These are phyloP conservation scores for Chloroceryle amazona DNA, from an alignment of 2,797 vertebrate species.

Conservation along the genomic window DNA sequence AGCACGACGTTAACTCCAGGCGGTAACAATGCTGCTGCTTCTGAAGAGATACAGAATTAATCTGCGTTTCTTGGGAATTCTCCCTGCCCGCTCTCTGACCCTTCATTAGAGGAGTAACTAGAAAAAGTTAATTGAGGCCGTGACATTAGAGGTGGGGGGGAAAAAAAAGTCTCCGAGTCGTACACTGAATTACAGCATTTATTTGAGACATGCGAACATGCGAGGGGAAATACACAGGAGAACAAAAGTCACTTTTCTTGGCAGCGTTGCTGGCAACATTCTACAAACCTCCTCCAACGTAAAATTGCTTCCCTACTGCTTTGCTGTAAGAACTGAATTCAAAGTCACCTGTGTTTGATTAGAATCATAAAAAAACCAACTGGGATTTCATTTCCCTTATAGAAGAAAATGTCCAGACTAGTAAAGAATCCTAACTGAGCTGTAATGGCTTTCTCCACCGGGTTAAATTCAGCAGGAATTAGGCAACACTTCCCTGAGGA, in stretches of 20 bases:
- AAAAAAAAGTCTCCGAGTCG: neutral
- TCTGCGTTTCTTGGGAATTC: neutral
- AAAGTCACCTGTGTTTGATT: neutral
- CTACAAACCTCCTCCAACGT: neutral
- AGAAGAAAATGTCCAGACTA: neutral
- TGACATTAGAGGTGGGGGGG: too few species aligned
- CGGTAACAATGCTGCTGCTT: accelerated
- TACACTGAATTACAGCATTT: neutral
- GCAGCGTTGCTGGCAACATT: neutral
- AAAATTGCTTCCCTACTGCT: neutral
- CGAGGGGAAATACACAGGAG: neutral
- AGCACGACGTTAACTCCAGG: accelerated
- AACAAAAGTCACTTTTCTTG: neutral
- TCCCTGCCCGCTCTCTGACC: neutral
- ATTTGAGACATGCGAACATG: neutral
- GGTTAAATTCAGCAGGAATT: neutral
- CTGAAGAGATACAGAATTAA: neutral
- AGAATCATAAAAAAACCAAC: neutral
- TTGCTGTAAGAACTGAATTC: neutral
- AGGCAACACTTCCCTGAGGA: neutral
- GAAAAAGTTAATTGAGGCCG: neutral
- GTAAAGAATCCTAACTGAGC: neutral
- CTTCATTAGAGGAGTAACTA: neutral
- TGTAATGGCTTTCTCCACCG: neutral
- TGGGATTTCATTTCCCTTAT: neutral